These are phyloP conservation scores for Anarrhichthys ocellatus DNA, from an alignment of 2,113 vertebrate species.

Conservation along the genomic window DNA sequence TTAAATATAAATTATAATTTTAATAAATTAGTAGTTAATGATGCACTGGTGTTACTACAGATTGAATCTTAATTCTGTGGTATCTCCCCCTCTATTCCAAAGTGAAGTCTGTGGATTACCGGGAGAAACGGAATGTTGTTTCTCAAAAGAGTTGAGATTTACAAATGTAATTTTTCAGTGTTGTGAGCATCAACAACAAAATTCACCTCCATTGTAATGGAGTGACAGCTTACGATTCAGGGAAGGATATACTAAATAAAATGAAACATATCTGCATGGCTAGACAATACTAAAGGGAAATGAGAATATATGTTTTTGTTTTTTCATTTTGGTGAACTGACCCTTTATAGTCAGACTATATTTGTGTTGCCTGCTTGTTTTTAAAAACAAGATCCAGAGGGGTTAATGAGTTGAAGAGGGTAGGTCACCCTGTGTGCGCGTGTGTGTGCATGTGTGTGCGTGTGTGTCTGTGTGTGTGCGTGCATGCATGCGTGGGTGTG, in stretches of 20 bases:
- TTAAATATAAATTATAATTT: background rate
- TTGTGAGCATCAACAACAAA: background rate
- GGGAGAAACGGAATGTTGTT: background rate
- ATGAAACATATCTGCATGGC: background rate
- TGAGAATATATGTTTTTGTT: background rate
- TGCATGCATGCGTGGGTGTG: background rate
- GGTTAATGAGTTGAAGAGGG: slow-evolving; percentile 37
- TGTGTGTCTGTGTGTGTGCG: slow-evolving; percentile 13
- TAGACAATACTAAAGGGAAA: background rate
- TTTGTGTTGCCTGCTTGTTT: background rate
- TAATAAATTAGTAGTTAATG: background rate
- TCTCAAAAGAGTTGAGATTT: too few relatives aligned
- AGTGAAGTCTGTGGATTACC: background rate
- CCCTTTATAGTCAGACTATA: background rate
- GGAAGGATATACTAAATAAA: background rate
- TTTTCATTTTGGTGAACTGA: background rate
- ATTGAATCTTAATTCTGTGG: background rate
- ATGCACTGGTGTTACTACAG: background rate
- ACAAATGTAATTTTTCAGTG: too few relatives aligned
- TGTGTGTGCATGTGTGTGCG: slow-evolving; percentile 1
- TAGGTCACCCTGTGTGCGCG: background rate
- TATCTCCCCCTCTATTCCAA: background rate
- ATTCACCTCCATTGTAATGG: background rate
- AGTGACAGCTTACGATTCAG: background rate
- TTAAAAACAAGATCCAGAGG: background rate